Evolutionary conservation across 2,888 invertebrate genomes (phyloP), one percentile per base, ranked within the genome.

Genomic region (Mythimna lalbum): DNA sequence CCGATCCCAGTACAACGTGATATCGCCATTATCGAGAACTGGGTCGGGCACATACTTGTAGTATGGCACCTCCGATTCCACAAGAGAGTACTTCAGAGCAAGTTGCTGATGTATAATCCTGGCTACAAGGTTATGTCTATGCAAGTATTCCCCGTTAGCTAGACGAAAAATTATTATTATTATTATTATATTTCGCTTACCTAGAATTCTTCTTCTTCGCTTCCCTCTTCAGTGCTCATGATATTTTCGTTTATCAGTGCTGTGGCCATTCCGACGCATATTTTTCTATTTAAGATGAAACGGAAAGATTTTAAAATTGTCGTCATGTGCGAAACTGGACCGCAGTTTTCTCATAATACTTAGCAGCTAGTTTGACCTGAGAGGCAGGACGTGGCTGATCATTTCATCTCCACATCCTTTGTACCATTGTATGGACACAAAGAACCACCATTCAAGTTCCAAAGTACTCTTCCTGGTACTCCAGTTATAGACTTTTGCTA

Each of bases 391-490:
- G 79, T 73, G 19, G 63, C 73, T 73, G 78, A 79, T 79, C 79
- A 79, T 78, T 81, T 68, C 68, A 79, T 81, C 73, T 68, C 47
- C 39, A 81, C 79, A 78, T 78, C 78, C 64, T 73, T 73, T 73
- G 19, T 10, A 64, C 64, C 62, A 68, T 79, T 79, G 78, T 79
- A 36, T 56, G 68, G 7, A 23, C 68, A 79, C 82, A 79, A 79
- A 78, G 78, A 64, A 64, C 47, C 69, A 67, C 53, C 69, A 53
- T 68, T 61, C 52, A 39, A 56, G 50, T 59, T 53, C n/a, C 55
- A 63, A 68, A 72, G 50, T 47, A 62, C 12, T 63, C 64, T 73
- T 56, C 55, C 43, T 61, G 57, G 68, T 52, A 52, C 66, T 59
- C 31, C 78, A 53, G 73, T 69, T 59, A 78, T 67, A 65, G 50